A percentile compares a stretch with the other conserved stretches of the same genome.
phyloP scores from a whole-genome alignment of 2,797 vertebrate genomes.

The Hyperoplus lanceolatus region DNA sequence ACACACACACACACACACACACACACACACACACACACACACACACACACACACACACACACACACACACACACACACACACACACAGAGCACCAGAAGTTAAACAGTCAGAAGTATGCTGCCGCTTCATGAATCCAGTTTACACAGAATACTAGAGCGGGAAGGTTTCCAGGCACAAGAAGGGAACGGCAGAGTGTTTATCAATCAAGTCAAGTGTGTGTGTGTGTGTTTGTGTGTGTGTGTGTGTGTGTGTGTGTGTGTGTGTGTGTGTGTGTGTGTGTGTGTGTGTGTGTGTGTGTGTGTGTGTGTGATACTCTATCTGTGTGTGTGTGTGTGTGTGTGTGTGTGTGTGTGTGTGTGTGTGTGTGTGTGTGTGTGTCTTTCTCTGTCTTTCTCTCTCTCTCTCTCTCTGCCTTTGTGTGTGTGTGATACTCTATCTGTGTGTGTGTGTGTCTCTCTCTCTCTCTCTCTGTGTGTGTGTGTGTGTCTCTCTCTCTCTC shows the following conservation, averaged over 20 bases:
- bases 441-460: background rate
- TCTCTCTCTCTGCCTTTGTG: background rate
- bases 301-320: no score
- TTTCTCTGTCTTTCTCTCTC: no score
- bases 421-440: no score
- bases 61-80: background rate
- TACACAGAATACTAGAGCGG: background rate
- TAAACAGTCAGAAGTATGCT: no score
- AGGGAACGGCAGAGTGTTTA: slow-evolving; percentile 20
- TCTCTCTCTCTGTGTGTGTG: background rate
- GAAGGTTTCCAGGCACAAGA: slow-evolving; percentile 14
- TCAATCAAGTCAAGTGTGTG: slow-evolving; percentile 5
- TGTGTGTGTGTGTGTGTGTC: slow-evolving; percentile 19
- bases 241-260: slow-evolving; percentile 25
- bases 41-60: no score
- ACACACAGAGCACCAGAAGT: no score
- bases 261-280: no score
- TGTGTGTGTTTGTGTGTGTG: slow-evolving; percentile 34
- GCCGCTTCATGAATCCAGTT: no score
- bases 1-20: background rate
- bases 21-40: background rate
- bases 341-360: slow-evolving; percentile 7
- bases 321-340: background rate
- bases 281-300: slow-evolving; percentile 17
- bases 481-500: slow-evolving; percentile 9